A percentile compares a stretch with the other conserved stretches of the same genome.
These are phyloP conservation scores for Arenaria interpres DNA, from an alignment of 2,113 vertebrate genomes.

Conservation along the genomic window DNA sequence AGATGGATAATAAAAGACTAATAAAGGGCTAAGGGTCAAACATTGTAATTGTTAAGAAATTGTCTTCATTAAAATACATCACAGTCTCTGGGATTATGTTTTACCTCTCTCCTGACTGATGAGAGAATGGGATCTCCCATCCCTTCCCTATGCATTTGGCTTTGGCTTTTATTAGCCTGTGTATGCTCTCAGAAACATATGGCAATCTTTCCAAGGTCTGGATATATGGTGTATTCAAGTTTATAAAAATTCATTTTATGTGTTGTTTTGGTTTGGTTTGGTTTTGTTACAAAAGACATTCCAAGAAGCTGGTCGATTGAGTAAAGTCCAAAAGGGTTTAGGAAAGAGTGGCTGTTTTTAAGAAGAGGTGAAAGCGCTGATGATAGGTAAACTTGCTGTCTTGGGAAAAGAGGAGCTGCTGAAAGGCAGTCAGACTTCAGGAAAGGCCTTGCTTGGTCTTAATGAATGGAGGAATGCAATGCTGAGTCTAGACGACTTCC, in stretches of 20 bases:
- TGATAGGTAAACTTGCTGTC: not conserved
- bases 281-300: not conserved
- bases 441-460: not conserved
- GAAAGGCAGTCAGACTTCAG: not conserved
- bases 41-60: not conserved
- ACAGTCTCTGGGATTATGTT: not conserved
- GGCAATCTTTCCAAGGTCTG: not conserved
- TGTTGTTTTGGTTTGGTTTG: not conserved
- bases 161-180: not conserved
- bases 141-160: not conserved
- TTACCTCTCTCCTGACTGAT: not conserved
- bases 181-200: not conserved
- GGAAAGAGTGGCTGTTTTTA: not conserved
- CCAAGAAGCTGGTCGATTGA: not conserved
- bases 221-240: not conserved
- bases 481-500: not conserved
- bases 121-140: not conserved
- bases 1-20: constrained; percentile 16
- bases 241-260: not conserved
- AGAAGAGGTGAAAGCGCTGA: not conserved
- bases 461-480: not conserved
- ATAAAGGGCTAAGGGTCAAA: not conserved
- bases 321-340: not conserved
- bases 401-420: not conserved
- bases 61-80: not conserved